Evolutionary conservation across 2,113 vertebrate species (phyloP).

Genomic region (Meleagris gallopavo): DNA sequence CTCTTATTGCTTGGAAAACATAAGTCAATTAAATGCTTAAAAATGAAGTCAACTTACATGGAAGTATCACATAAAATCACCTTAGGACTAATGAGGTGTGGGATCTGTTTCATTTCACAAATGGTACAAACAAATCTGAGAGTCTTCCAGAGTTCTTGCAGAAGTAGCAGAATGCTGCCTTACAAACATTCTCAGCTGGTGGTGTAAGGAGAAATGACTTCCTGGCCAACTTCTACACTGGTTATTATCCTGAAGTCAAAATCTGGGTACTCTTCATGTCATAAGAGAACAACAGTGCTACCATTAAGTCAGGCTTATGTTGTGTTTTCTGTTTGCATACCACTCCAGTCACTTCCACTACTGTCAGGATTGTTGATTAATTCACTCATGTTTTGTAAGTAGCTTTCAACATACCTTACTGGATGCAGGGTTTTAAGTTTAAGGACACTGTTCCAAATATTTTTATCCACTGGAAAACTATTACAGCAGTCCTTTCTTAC

Average conservation of each 20-base stretch:
- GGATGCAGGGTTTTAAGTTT: not conserved
- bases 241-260: not conserved
- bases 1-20: not conserved
- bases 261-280: accelerated
- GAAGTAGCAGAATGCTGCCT: not conserved
- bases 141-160: not conserved
- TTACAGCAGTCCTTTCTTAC: conserved; percentile 1
- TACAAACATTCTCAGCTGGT: not conserved
- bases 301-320: not conserved
- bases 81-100: no score
- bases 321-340: not conserved
- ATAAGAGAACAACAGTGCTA: not conserved
- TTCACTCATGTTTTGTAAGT: not conserved
- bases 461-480: not conserved
- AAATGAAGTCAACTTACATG: not conserved
- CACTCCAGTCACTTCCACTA: not conserved
- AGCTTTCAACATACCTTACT: not conserved
- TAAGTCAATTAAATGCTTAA: not conserved
- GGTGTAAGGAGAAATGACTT: not conserved
- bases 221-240: not conserved
- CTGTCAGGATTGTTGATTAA: not conserved
- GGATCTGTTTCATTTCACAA: not conserved
- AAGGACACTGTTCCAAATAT: not conserved
- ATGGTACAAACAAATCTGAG: not conserved
- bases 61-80: not conserved